Percentiles rank a stretch among this genome's conserved stretches.
Evolutionary conservation across 2,113 vertebrate species (phyloP).

Genomic region (Bucco capensis): DNA sequence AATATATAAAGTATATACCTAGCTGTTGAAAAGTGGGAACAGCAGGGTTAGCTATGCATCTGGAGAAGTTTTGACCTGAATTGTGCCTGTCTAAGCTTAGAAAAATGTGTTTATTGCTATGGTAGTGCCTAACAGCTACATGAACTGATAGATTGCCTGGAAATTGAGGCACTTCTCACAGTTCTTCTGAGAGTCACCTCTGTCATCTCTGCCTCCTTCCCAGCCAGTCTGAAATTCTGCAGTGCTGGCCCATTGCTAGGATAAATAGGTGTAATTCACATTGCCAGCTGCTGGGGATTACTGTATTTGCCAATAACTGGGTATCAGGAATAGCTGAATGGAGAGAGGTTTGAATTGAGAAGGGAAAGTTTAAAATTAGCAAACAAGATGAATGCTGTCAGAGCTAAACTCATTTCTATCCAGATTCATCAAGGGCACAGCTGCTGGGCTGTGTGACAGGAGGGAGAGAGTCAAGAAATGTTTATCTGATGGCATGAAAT

Average conservation of each 20-base stretch:
- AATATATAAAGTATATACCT: neutral
- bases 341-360: slow-evolving; percentile 1
- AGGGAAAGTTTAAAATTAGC: slow-evolving; percentile 63
- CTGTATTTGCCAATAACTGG: slow-evolving; percentile 20
- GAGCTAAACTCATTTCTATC: slow-evolving; percentile 36
- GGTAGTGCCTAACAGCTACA: neutral
- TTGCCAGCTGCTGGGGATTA: slow-evolving; percentile 32
- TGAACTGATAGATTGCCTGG: neutral
- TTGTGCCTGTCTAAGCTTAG: neutral
- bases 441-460: slow-evolving; percentile 28
- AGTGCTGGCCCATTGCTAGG: neutral
- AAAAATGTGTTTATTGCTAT: neutral
- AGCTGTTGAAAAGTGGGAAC: neutral
- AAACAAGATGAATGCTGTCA: slow-evolving; percentile 38
- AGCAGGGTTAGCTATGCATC: neutral
- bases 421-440: slow-evolving; percentile 43
- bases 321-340: slow-evolving; percentile 22
- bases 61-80: neutral
- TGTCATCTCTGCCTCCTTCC: neutral
- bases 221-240: neutral
- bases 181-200: neutral
- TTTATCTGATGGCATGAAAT: slow-evolving; percentile 31
- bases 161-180: neutral
- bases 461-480: slow-evolving; percentile 26
- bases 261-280: slow-evolving; percentile 31